A percentile compares a stretch with the other conserved stretches of the same genome.
Evolutionary conservation across 2,888 invertebrate genomes (phyloP).

Genomic region (Pyrrhia umbra): DNA sequence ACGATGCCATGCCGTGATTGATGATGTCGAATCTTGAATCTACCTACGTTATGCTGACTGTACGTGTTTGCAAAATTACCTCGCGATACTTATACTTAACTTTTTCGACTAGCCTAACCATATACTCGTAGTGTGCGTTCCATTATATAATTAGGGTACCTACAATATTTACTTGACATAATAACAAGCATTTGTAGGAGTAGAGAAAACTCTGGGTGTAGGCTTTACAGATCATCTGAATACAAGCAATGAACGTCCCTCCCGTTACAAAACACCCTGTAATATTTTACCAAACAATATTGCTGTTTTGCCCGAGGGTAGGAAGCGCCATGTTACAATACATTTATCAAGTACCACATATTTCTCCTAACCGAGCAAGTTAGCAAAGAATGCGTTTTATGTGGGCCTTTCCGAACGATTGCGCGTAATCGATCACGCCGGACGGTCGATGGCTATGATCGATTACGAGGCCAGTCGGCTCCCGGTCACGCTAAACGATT

Average conservation of each 20-base stretch:
- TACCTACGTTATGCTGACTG: no score
- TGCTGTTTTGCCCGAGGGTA: constrained; percentile 29
- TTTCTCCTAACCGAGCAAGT: constrained; percentile 26
- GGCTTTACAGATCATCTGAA: constrained; percentile 1
- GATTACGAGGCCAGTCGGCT: constrained; percentile 16
- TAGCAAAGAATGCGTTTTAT: constrained; percentile 31
- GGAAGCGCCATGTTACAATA: constrained; percentile 32
- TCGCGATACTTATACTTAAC: no score
- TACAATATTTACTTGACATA: no score
- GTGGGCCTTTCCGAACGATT: constrained; percentile 37
- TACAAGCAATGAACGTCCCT: background rate
- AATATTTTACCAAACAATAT: constrained; percentile 26
- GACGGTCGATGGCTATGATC: constrained; percentile 53
- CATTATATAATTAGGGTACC: no score
- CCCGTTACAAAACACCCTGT: constrained; percentile 23
- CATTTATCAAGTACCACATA: constrained; percentile 29
- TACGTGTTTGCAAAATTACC: no score
- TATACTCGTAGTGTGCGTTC: no score
- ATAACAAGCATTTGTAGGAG: background rate
- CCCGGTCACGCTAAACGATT: constrained; percentile 25
- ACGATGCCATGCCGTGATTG: background rate
- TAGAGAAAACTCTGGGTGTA: background rate
- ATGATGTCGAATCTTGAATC: no score
- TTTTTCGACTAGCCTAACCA: no score
- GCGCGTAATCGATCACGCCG: constrained; percentile 32